Percentiles rank a stretch among this genome's conserved stretches.
Conservation (phyloP, 1,140 invertebrate genomes). For the Steinernema feltiae region DNA sequence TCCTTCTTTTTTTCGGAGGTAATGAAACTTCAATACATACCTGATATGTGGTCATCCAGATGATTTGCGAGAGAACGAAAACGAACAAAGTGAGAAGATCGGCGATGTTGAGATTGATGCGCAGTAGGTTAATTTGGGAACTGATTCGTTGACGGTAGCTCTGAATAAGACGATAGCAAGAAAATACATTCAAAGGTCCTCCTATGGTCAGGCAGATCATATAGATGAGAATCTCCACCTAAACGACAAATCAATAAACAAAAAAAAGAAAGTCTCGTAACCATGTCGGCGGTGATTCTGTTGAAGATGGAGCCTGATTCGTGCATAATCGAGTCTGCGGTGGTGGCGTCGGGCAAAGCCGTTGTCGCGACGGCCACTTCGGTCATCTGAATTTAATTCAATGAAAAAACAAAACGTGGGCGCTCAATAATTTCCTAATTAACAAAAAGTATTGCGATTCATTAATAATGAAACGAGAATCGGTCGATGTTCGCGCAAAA, state of each 20-base stretch:
- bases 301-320: constrained; percentile 3
- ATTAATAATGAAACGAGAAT: background rate
- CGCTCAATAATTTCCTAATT: background rate
- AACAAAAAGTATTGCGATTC: background rate
- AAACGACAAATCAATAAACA: constrained; percentile 22
- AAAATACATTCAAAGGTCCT: constrained; percentile 45
- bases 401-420: background rate
- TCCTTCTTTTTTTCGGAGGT: too few species aligned
- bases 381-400: background rate
- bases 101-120: constrained; percentile 50
- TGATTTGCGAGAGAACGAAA: constrained; percentile 51
- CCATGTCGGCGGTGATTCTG: constrained; percentile 2
- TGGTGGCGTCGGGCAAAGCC: background rate
- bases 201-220: constrained; percentile 43
- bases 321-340: background rate
- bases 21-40: constrained; percentile 1
- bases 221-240: constrained; percentile 49
- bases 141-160: constrained; percentile 20
- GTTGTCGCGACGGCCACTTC: background rate
- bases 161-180: constrained; percentile 38
- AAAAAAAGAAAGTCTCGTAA: background rate
- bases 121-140: constrained; percentile 42
- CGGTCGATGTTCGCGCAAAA: background rate
- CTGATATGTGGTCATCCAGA: constrained; percentile 54
- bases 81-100: constrained; percentile 53